Conservation (phyloP, 2,888 invertebrate genomes). For the Bugula neritina region DNA sequence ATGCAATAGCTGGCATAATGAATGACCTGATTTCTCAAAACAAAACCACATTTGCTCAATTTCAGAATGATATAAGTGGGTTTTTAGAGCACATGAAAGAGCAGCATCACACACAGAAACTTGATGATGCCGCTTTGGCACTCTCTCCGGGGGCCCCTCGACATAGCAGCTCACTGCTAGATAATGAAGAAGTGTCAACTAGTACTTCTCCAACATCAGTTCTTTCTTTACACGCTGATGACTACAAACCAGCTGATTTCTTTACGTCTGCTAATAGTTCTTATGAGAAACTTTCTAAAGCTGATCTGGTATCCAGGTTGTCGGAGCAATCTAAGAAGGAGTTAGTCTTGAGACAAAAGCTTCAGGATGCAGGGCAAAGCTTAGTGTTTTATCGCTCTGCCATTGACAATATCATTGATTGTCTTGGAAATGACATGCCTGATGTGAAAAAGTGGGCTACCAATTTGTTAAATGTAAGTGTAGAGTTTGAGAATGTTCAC, state of each 20-base stretch:
- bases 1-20: not conserved
- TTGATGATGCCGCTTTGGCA: not conserved
- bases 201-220: not conserved
- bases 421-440: slow-evolving; percentile 15
- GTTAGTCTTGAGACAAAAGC: not conserved
- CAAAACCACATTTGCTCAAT: not conserved
- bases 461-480: slow-evolving; percentile 8
- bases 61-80: not conserved
- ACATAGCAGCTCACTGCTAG: not conserved
- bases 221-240: not conserved
- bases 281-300: slow-evolving; percentile 9
- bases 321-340: slow-evolving; percentile 15
- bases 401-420: slow-evolving; percentile 24
- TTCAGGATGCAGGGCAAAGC: slow-evolving; percentile 12
- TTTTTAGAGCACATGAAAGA: not conserved
- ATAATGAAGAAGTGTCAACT: not conserved
- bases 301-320: slow-evolving; percentile 4
- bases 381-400: slow-evolving; percentile 10
- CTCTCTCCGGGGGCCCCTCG: not conserved
- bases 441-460: slow-evolving; percentile 24
- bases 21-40: not conserved
- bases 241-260: not conserved
- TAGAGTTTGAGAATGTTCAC: no score
- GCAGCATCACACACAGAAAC: not conserved
- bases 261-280: not conserved